Evolutionary conservation across 2,113 vertebrate genomes (phyloP).

Genomic region (Nettapus auritus): DNA sequence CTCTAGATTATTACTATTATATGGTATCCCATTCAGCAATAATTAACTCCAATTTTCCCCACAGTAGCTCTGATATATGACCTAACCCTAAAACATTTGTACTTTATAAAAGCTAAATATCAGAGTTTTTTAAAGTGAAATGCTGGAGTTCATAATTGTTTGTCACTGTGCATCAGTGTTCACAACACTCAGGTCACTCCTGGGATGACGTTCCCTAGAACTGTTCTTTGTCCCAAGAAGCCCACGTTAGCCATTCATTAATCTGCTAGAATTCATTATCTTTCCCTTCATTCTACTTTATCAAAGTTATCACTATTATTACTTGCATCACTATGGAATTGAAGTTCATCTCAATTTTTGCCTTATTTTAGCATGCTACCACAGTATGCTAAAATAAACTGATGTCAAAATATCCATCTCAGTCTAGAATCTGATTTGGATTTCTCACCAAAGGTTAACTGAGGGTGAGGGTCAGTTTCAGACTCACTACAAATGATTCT

Average conservation of each 20-base stretch:
- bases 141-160: not conserved
- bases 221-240: not conserved
- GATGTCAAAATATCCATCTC: not conserved
- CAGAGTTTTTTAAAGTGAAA: not conserved
- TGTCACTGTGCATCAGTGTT: not conserved
- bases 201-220: not conserved
- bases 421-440: not conserved
- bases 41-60: conserved; percentile 31
- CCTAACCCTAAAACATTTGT: conserved; percentile 1
- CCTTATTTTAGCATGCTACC: not conserved
- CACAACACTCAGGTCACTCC: not conserved
- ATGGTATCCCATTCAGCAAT: not conserved
- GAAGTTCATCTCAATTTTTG: not conserved
- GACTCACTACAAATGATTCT: not conserved
- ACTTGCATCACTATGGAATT: not conserved
- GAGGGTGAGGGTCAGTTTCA: not conserved
- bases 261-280: not conserved
- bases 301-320: not conserved
- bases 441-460: not conserved
- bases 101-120: conserved; percentile 8
- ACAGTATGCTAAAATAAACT: not conserved
- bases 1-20: not conserved
- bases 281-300: not conserved
- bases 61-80: not conserved
- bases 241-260: not conserved